Base-by-base conservation (phyloP, 2,797 vertebrate species). In the Sciurus carolinensis region DNA sequence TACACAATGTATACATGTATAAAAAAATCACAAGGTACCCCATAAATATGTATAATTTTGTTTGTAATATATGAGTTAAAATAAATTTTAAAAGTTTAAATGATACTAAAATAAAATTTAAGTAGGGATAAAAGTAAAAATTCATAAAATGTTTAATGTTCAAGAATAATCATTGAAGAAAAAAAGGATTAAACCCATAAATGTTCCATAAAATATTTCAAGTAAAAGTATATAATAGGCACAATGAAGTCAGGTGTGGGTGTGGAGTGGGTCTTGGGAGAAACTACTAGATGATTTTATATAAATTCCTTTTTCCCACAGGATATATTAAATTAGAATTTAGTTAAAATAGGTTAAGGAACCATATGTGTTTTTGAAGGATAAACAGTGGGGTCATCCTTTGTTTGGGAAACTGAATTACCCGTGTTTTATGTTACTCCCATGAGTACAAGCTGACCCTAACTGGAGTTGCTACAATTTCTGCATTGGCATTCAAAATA, bases 271-370 rank as follows among this genome's bases (percentile, higher is more conserved):
- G 14, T 42, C 54, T 76, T 72, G 3, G 44, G 30, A 71, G 30
- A 93, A 22, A 93, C 17, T n/a, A 20, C 81, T 87, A 12, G 0
- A 54, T 52, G 26, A 20, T 62, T 89, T 90, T 96, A 42, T 42
- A 66, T 50, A 94, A 91, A 91, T 57, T 91, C 69, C 36, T 79
- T 39, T 81, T 91, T 82, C n/a, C 62, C 52, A 67, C 42, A 71
- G 20, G 57, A 36, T 42, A 52, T 89, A 93, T 90, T 82, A 85
- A 13, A 33, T 36, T 88, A 14, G 33, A 90, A 20, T 66, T 95
- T 91, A 94, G 73, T 90, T 95, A 95, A 94, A 94, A 81, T 36
- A 88, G 17, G 39, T 57, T 94, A 85, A 93, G 71, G n/a, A 59
- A 75, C 36, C 73, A 39, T 66, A 36, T 67, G 54, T 80, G 64